phyloP scores from a whole-genome alignment of 2,888 invertebrate species.

The Drosophila stalkeri region DNA sequence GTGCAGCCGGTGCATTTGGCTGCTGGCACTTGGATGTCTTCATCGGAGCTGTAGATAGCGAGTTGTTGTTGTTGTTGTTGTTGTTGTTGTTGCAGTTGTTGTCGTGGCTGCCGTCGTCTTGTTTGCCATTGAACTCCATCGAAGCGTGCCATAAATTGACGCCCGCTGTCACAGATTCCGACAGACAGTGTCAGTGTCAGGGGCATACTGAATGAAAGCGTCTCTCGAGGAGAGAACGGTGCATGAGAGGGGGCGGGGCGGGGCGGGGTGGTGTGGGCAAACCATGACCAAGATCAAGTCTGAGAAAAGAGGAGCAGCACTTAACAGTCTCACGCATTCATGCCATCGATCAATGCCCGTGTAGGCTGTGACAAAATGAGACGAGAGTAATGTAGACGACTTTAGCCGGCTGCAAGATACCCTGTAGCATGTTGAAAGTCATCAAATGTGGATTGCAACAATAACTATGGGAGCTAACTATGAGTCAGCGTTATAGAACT shows the following conservation, averaged over 20 bases:
- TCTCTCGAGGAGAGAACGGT: background rate
- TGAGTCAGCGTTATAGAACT: too few relatives aligned
- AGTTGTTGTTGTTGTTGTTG: background rate
- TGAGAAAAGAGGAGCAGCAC: constrained; percentile 43
- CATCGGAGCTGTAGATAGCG: constrained; percentile 43
- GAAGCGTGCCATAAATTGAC: constrained; percentile 81
- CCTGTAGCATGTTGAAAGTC: background rate
- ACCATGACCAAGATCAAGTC: constrained; percentile 29
- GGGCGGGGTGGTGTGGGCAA: background rate
- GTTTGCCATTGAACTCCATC: constrained; percentile 75
- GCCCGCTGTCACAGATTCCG: constrained; percentile 59
- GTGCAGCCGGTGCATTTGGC: constrained; percentile 32
- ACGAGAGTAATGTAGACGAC: background rate
- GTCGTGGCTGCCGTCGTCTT: constrained; percentile 16
- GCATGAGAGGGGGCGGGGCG: too few relatives aligned
- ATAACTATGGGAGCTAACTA: background rate
- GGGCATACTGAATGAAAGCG: constrained; percentile 5
- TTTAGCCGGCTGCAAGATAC: background rate
- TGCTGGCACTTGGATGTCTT: constrained; percentile 63
- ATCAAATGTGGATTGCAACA: background rate
- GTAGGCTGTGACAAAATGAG: constrained; percentile 21
- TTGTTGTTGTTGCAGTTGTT: background rate
- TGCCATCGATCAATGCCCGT: constrained; percentile 58
- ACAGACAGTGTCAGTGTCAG: constrained; percentile 40
- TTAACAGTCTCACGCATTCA: constrained; percentile 46